Conservation (phyloP, 2,797 vertebrate genomes). For the Gallirallus australis region DNA sequence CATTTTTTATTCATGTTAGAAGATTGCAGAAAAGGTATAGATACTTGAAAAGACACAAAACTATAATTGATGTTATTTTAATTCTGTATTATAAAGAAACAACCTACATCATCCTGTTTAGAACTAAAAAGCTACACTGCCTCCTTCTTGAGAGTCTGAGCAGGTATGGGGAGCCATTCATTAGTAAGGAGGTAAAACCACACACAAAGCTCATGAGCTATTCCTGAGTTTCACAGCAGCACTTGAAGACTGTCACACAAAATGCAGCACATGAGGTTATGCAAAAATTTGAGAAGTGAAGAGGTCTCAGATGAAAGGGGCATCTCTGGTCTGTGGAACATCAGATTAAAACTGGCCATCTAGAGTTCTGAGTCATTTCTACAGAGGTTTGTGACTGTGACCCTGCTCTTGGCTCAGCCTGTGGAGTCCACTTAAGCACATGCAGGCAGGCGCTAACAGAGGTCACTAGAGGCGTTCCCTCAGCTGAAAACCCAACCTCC, state of each 20-base stretch:
- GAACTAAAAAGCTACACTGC: background rate
- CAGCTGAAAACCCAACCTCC: constrained; percentile 10
- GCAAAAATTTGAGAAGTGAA: background rate
- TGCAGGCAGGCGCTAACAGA: background rate
- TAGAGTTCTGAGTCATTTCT: background rate
- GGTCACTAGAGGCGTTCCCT: background rate
- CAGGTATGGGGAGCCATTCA: constrained; percentile 15
- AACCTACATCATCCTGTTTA: background rate
- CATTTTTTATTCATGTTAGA: constrained; percentile 23
- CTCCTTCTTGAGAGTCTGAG: background rate
- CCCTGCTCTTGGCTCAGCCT: background rate
- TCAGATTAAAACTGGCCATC: background rate
- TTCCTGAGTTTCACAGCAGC: background rate
- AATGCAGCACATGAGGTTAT: background rate
- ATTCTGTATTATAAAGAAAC: background rate
- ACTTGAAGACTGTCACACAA: background rate
- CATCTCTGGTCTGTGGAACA: background rate
- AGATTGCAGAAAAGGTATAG: background rate
- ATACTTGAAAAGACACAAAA: constrained; percentile 33
- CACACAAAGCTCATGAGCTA: background rate
- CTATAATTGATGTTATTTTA: background rate
- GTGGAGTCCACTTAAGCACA: background rate
- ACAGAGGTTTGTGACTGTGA: background rate
- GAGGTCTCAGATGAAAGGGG: background rate
- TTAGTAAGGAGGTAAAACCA: background rate